Percentiles rank a stretch among this genome's conserved stretches.
These are phyloP conservation scores for Agriopis leucophaearia DNA, from an alignment of 2,888 invertebrate genomes.

Conservation along the genomic window DNA sequence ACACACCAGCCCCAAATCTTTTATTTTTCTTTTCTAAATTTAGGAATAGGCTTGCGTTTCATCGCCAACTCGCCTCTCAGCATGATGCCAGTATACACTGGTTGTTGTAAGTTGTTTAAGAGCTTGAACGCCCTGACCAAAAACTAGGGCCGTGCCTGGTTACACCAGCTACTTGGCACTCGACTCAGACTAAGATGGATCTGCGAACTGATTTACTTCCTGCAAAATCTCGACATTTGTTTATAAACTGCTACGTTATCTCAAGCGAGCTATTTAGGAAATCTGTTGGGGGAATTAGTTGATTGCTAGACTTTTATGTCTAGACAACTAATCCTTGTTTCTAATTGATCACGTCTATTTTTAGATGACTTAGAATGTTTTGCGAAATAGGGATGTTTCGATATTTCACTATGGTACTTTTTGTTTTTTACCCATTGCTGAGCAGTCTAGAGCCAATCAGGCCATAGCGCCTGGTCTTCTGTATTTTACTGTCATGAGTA, in stretches of 20 bases:
- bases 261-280: conserved; percentile 1
- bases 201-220: conserved; percentile 26
- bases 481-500: too few species aligned
- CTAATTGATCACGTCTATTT: conserved; percentile 1
- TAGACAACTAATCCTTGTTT: neutral
- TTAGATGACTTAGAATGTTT: neutral
- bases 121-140: neutral
- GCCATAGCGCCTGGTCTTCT: too few species aligned
- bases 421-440: too few species aligned
- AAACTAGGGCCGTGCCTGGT: neutral
- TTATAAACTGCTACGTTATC: conserved; percentile 11
- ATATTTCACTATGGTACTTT: neutral
- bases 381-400: neutral
- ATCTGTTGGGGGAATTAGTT: conserved; percentile 9
- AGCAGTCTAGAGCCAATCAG: too few species aligned
- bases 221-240: conserved; percentile 16
- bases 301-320: conserved; percentile 14
- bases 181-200: conserved; percentile 16
- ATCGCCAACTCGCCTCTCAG: too few species aligned
- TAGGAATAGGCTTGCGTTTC: too few species aligned
- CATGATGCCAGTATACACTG: too few species aligned
- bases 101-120: too few species aligned
- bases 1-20: too few species aligned
- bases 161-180: conserved; percentile 19
- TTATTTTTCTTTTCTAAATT: too few species aligned